Evolutionary conservation across 2,888 invertebrate species (phyloP).

Genomic region (Herminia tarsipennalis): DNA sequence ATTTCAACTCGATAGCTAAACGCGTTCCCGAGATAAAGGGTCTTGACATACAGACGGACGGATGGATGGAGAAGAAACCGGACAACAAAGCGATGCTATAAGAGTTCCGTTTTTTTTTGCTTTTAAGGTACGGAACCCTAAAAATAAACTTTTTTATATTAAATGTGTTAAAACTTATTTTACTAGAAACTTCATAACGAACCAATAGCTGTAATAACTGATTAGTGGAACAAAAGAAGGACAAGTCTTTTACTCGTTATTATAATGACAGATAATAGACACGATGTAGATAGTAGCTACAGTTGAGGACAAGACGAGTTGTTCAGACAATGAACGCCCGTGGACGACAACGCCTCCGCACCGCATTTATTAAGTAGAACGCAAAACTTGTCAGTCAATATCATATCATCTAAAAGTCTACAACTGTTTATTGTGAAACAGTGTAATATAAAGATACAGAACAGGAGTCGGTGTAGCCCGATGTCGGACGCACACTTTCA

Average conservation of each 20-base stretch:
- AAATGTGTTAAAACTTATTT: background rate
- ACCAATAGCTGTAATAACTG: background rate
- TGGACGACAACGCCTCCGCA: conserved; percentile 42
- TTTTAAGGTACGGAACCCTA: too few relatives aligned
- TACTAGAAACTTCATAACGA: background rate
- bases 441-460: conserved; percentile 48
- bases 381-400: conserved; percentile 54
- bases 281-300: conserved; percentile 5
- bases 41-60: too few relatives aligned
- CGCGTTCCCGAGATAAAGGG: too few relatives aligned
- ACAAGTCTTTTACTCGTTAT: conserved; percentile 27
- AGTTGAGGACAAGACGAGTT: conserved; percentile 39
- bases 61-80: too few relatives aligned
- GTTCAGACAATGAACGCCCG: conserved; percentile 50
- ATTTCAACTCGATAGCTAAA: too few relatives aligned
- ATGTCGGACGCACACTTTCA: conserved; percentile 79
- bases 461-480: conserved; percentile 44
- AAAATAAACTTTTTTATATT: too few relatives aligned
- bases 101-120: too few relatives aligned
- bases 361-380: conserved; percentile 45
- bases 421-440: conserved; percentile 48
- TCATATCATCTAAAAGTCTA: conserved; percentile 31
- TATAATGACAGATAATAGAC: conserved; percentile 16
- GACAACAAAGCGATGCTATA: too few relatives aligned
- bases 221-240: conserved; percentile 13